Conservation (phyloP, 2,888 invertebrate species). For the Hydrotaea diabolus region DNA sequence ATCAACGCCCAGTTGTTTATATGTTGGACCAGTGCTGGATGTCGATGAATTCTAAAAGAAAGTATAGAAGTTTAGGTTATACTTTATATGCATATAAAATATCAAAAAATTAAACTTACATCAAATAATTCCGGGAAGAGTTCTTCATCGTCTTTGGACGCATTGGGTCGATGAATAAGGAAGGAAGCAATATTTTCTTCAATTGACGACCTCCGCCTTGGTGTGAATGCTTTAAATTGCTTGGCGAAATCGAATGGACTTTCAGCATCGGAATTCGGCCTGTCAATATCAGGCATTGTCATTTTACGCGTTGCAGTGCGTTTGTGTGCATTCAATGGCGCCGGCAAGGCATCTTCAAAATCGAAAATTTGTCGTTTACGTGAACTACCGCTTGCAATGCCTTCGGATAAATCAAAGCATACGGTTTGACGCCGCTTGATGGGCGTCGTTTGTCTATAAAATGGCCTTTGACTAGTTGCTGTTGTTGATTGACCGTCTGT, state of each 20-base stretch:
- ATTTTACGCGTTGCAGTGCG: conserved; percentile 57
- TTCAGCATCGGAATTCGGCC: conserved; percentile 27
- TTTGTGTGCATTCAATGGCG: conserved; percentile 28
- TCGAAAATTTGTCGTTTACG: conserved; percentile 55
- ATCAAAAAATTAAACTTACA: no score
- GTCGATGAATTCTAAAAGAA: background rate
- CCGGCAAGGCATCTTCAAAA: conserved; percentile 51
- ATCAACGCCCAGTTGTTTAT: conserved; percentile 72
- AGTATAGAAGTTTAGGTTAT: no score
- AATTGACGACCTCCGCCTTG: conserved; percentile 72
- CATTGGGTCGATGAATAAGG: background rate
- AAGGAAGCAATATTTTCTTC: conserved; percentile 73
- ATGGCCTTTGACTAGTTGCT: conserved; percentile 42
- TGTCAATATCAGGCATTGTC: conserved; percentile 58
- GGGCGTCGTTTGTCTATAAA: conserved; percentile 31
- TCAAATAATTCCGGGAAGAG: conserved; percentile 43
- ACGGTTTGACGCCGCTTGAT: conserved; percentile 59
- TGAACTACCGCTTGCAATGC: conserved; percentile 4
- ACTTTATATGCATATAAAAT: no score
- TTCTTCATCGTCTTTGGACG: conserved; percentile 33
- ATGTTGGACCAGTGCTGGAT: conserved; percentile 45
- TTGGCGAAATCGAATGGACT: conserved; percentile 31
- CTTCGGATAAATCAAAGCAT: conserved; percentile 53
- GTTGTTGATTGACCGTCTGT: background rate
- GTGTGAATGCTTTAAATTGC: conserved; percentile 44